phyloP scores from a whole-genome alignment of 1,140 invertebrate genomes.

The Saccostrea echinata region DNA sequence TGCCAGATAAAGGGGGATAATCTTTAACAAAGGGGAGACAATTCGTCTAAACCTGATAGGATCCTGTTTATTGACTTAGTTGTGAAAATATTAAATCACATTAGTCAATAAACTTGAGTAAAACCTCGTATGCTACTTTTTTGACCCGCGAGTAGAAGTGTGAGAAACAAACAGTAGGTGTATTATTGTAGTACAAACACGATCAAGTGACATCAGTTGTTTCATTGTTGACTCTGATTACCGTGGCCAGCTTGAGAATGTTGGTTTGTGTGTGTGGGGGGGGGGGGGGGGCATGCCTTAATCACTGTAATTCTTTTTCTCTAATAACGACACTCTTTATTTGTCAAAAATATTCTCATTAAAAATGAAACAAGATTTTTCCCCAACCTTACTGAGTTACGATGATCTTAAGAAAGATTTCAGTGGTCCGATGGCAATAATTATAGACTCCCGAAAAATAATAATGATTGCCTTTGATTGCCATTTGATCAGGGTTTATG shows the following conservation, averaged over 20 bases:
- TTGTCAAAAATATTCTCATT: too few species aligned
- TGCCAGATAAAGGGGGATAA: background rate
- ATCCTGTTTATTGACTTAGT: slow-evolving; percentile 21
- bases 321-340: too few species aligned
- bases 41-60: slow-evolving; percentile 13
- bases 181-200: background rate
- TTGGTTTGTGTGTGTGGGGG: background rate
- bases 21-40: background rate
- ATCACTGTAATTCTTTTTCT: too few species aligned
- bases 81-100: slow-evolving; percentile 22
- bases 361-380: too few species aligned
- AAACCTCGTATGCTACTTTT: background rate
- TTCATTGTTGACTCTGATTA: background rate
- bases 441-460: too few species aligned
- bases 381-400: too few species aligned
- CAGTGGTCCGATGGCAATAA: too few species aligned
- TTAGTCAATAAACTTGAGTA: slow-evolving; percentile 35
- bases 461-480: too few species aligned
- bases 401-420: too few species aligned
- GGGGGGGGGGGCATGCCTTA: background rate
- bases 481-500: too few species aligned
- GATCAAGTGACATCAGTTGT: background rate
- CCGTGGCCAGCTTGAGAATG: too few species aligned
- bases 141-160: slow-evolving; percentile 26
- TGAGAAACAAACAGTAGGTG: background rate